Evolutionary conservation across 2,113 vertebrate species (phyloP), one percentile per base, ranked within the genome.

Genomic region (Turnix velox): DNA sequence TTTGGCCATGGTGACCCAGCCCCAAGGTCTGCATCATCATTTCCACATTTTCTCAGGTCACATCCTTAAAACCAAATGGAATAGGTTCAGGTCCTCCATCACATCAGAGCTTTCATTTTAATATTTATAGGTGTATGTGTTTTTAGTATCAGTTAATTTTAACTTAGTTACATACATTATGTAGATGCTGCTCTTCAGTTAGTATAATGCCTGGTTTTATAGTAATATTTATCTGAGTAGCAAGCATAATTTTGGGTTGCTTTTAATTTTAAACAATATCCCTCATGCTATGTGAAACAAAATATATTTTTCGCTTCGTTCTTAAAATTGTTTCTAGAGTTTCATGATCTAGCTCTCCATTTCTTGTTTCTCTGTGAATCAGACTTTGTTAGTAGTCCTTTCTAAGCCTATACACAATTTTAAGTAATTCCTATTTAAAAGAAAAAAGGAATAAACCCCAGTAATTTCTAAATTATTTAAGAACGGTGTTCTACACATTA

Each of bases 211-310:
- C 46, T 67, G 8, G 0, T 42, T 33, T 74, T 74, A 69, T 17
- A 30, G 6, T 54, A 42, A 24, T 35, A 67, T 0, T 0, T 0
- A 4, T 61, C 12, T 52, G 23, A 77, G 17, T 12, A 6, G 58
- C 63, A 81, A 78, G 39, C 27, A 78, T 25, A 82, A 85, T 52
- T 67, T 46, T 67, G 3, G 4, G 20, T 59, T 82, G 43, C 16
- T 58, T 81, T 57, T 42, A 33, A 17, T 63, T 87, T 54, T 49
- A 39, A 84, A 78, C 18, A 43, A 31, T 66, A 62, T 77, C 14
- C 14, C 8, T 68, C 6, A 8, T 55, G 35, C 24, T 72, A 14
- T 22, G 18, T 31, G 16, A 84, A 80, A 54, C 37, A 87, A 46
- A n/a, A n/a, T n/a, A 39, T 81, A 39, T 46, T 84, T 87, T 89